Conservation (phyloP, 2,888 invertebrate species). For the Drepana falcataria region DNA sequence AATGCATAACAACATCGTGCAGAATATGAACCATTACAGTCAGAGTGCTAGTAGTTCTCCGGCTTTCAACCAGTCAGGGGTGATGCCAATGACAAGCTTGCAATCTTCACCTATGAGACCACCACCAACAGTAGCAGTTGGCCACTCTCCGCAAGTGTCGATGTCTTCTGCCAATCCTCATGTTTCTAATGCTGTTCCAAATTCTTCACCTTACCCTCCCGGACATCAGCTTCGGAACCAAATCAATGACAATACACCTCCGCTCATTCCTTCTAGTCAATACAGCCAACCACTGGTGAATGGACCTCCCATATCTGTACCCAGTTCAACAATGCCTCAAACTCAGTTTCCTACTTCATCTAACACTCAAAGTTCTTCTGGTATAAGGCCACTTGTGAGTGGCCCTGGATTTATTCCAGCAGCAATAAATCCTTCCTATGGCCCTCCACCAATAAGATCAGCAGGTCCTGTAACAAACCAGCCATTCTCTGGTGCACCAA, state of each 20-base stretch:
- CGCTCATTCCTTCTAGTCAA: conserved; percentile 68
- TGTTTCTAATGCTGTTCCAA: conserved; percentile 38
- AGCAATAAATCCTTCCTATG: conserved; percentile 23
- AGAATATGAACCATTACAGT: conserved; percentile 51
- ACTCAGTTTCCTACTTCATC: conserved; percentile 34
- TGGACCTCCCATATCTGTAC: conserved; percentile 42
- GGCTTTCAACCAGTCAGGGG: conserved; percentile 62
- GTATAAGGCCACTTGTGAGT: conserved; percentile 26
- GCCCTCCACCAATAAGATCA: conserved; percentile 29
- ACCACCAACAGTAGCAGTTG: conserved; percentile 25
- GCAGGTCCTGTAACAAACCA: conserved; percentile 34
- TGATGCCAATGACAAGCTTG: conserved; percentile 39
- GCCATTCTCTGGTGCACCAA: conserved; percentile 34
- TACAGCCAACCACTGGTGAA: conserved; percentile 52
- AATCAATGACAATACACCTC: conserved; percentile 68
- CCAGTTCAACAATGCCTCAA: conserved; percentile 14
- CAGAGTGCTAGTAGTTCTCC: conserved; percentile 67
- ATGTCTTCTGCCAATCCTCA: conserved; percentile 37
- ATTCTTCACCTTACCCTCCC: conserved; percentile 40
- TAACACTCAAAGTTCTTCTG: conserved; percentile 29
- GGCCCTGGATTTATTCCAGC: conserved; percentile 27
- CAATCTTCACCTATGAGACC: conserved; percentile 51
- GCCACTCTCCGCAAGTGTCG: conserved; percentile 22
- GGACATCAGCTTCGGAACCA: conserved; percentile 46
- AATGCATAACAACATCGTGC: conserved; percentile 36